Conservation (phyloP, 1,140 invertebrate species). For the Drosophila gunungcola region DNA sequence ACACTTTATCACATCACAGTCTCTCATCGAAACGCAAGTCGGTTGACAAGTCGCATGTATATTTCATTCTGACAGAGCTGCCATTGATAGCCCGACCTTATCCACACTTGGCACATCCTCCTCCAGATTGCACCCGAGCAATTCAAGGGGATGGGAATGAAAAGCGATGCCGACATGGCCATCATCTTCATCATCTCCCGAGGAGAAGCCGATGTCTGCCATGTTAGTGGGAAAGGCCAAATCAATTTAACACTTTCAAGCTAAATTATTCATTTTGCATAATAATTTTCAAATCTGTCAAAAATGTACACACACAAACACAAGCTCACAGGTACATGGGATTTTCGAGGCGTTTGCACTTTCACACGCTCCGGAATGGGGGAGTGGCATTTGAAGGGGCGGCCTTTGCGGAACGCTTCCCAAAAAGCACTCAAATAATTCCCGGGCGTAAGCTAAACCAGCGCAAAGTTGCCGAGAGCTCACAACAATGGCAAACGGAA, state of each 20-base stretch:
- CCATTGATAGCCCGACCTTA: constrained; percentile 26
- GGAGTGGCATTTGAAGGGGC: not conserved
- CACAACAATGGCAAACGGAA: constrained; percentile 68
- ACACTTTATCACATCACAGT: constrained; percentile 34
- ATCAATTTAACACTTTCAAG: constrained; percentile 83
- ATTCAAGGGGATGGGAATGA: not conserved
- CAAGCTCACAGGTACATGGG: constrained; percentile 10
- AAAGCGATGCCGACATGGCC: constrained; percentile 50
- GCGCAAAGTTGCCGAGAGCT: constrained; percentile 72
- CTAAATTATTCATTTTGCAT: constrained; percentile 83
- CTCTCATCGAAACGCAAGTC: constrained; percentile 12
- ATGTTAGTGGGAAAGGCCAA: constrained; percentile 74
- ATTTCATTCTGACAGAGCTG: constrained; percentile 34
- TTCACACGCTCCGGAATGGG: constrained; percentile 67
- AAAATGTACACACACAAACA: constrained; percentile 60
- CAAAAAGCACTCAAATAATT: constrained; percentile 81
- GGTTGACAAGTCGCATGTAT: constrained; percentile 39
- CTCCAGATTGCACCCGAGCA: not conserved
- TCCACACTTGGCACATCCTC: constrained; percentile 2
- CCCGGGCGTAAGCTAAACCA: constrained; percentile 81
- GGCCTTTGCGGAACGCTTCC: constrained; percentile 35
- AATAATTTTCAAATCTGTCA: constrained; percentile 83
- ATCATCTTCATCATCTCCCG: constrained; percentile 60
- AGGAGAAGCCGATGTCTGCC: constrained; percentile 23
- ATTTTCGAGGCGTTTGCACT: constrained; percentile 73